phyloP scores from a whole-genome alignment of 2,113 vertebrate genomes.

The Micromys minutus region DNA sequence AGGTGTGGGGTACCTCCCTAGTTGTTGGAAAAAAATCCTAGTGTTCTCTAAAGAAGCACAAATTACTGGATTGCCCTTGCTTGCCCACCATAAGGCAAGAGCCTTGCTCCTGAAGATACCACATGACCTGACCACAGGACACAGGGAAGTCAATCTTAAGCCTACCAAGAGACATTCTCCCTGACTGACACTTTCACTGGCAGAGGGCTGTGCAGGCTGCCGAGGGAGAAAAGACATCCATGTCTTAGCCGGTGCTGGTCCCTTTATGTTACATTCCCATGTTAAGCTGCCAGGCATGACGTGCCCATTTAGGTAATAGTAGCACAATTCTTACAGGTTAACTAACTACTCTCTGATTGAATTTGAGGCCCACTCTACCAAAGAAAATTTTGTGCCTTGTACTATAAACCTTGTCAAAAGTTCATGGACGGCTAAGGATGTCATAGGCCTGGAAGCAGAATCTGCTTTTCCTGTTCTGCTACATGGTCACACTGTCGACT shows the following conservation, averaged over 20 bases:
- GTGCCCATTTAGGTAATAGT: background rate
- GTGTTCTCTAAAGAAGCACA: background rate
- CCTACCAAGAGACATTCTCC: background rate
- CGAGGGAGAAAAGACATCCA: background rate
- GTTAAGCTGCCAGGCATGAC: background rate
- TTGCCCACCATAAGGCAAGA: background rate
- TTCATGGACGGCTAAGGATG: background rate
- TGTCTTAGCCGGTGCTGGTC: background rate
- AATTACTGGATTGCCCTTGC: background rate
- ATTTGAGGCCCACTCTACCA: background rate
- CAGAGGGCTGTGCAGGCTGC: background rate
- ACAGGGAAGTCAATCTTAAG: background rate
- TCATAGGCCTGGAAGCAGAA: background rate
- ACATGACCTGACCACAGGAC: background rate
- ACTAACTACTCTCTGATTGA: background rate
- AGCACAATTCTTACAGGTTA: background rate
- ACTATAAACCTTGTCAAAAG: background rate
- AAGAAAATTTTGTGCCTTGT: background rate
- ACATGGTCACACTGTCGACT: background rate
- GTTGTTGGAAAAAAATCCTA: background rate
- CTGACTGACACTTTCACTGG: background rate
- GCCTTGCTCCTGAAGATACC: background rate
- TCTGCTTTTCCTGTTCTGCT: background rate
- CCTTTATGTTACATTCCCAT: background rate
- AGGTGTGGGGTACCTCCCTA: background rate